phyloP scores from a whole-genome alignment of 2,113 vertebrate genomes.

The Pelvicachromis taeniatus region DNA sequence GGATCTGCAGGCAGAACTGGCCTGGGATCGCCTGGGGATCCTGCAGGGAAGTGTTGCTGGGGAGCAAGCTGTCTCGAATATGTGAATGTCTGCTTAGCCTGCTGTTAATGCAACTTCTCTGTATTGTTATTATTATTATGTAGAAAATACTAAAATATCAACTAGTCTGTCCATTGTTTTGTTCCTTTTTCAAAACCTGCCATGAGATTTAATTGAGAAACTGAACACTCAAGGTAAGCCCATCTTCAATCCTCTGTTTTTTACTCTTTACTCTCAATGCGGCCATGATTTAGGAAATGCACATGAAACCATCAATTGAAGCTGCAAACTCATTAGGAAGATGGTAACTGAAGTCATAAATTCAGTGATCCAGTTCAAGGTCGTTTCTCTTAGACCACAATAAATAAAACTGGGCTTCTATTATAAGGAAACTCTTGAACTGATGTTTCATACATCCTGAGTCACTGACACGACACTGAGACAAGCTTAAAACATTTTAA shows the following conservation, averaged over 20 bases:
- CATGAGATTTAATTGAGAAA: not conserved
- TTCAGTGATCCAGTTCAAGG: not conserved
- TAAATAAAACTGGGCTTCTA: not conserved
- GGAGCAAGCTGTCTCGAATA: not conserved
- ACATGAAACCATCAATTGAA: not conserved
- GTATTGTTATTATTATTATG: not conserved
- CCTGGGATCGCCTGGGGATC: not conserved
- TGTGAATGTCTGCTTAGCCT: not conserved
- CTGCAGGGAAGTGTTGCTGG: not conserved
- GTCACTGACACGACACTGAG: not conserved
- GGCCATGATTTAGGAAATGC: not conserved
- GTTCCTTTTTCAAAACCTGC: not conserved
- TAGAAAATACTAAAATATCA: not conserved
- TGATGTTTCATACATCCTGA: not conserved
- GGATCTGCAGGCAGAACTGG: not conserved
- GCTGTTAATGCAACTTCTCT: not conserved
- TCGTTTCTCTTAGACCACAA: not conserved
- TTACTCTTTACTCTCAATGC: not conserved
- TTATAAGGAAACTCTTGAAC: not conserved
- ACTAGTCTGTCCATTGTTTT: not conserved
- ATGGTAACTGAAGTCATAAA: not conserved
- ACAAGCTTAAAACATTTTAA: not conserved
- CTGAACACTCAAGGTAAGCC: not conserved
- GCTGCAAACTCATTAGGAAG: not conserved
- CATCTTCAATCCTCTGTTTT: not conserved